Evolutionary conservation across 2,113 vertebrate genomes (phyloP).

Genomic region (Sturnus vulgaris): DNA sequence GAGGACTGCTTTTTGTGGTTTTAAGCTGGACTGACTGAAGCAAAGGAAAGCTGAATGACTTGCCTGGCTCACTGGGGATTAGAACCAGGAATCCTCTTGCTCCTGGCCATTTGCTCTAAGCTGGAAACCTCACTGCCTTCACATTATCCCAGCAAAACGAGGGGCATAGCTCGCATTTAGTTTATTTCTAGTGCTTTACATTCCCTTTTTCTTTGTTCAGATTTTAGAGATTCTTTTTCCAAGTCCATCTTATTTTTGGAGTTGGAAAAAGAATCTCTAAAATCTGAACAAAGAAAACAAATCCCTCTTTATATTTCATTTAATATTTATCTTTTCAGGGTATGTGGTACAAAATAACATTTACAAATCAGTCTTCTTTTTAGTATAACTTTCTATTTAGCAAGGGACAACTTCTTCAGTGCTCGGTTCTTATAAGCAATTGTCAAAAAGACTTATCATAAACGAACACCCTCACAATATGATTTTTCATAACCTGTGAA

Average conservation of each 20-base stretch:
- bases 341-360: neutral
- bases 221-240: neutral
- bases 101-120: neutral
- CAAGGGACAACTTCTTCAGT: neutral
- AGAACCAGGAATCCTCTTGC: neutral
- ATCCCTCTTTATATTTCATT: neutral
- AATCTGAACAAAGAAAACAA: neutral
- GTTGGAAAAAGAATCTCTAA: too few species aligned
- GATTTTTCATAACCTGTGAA: neutral
- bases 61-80: neutral
- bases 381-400: neutral
- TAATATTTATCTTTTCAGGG: neutral
- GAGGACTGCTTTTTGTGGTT: conserved; percentile 20
- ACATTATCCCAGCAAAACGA: neutral
- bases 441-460: neutral
- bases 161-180: neutral
- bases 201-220: neutral
- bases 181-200: neutral
- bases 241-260: neutral
- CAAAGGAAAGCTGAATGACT: neutral
- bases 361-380: neutral
- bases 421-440: neutral
- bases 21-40: conserved; percentile 23
- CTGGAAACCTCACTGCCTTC: neutral
- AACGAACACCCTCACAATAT: neutral